Conservation (phyloP, 2,113 vertebrate genomes). For the Macheiramphus alcinus region DNA sequence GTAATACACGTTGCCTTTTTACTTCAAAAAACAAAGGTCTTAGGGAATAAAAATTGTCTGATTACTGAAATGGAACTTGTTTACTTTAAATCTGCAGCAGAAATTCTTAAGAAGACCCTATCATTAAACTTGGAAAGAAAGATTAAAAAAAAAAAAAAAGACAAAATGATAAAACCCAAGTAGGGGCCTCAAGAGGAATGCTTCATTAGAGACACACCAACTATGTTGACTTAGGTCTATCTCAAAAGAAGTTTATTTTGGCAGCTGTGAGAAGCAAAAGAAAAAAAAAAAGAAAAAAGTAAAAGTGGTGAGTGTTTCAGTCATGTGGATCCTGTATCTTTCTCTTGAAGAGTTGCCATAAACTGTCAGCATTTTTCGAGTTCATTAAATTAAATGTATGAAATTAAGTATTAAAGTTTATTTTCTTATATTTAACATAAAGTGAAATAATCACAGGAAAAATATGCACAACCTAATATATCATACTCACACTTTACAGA, state of each 20-base stretch:
- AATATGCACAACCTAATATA: background rate
- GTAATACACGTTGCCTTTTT: rapidly evolving
- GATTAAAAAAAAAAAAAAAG: background rate
- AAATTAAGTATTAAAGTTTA: background rate
- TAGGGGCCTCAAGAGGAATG: slow-evolving; percentile 34
- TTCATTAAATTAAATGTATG: background rate
- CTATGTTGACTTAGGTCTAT: slow-evolving; percentile 16
- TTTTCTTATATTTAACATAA: background rate
- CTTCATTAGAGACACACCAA: slow-evolving; percentile 23
- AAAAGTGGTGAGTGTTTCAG: background rate
- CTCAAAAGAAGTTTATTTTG: slow-evolving; percentile 56
- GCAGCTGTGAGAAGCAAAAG: slow-evolving; percentile 21
- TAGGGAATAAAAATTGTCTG: background rate
- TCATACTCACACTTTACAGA: rapidly evolving
- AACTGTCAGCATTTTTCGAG: background rate
- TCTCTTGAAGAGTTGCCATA: background rate
- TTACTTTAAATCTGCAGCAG: slow-evolving; percentile 5
- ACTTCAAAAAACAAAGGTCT: background rate
- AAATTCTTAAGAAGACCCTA: background rate
- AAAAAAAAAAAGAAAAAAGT: background rate
- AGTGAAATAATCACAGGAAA: background rate
- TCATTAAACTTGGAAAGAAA: background rate
- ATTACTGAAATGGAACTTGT: background rate
- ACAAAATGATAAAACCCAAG: slow-evolving; percentile 31
- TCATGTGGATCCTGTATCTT: background rate